These are phyloP conservation scores for Tachuris rubrigastra DNA, from an alignment of 2,113 vertebrate species.

Conservation along the genomic window DNA sequence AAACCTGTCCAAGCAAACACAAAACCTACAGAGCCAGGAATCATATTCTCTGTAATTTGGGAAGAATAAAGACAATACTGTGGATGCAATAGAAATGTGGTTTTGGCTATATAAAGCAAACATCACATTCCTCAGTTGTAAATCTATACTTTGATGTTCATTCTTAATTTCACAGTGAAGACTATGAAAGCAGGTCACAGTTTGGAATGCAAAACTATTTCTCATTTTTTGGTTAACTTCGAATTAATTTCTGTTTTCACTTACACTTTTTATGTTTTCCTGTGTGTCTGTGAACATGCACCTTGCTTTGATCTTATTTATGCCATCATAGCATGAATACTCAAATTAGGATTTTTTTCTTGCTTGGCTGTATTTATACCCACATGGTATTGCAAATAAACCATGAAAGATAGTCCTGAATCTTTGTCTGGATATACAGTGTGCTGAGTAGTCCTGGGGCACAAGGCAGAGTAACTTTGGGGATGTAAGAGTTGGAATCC, in stretches of 20 bases:
- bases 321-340: not conserved
- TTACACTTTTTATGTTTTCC: not conserved
- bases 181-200: not conserved
- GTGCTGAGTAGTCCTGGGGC: not conserved
- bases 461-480: not conserved
- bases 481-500: not conserved
- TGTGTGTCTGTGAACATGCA: not conserved
- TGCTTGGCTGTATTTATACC: fast-evolving
- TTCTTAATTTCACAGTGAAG: not conserved
- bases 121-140: not conserved
- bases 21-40: not conserved
- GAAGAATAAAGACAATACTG: not conserved
- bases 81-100: not conserved
- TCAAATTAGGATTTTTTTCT: not conserved
- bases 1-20: not conserved
- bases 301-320: not conserved
- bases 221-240: not conserved
- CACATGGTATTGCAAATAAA: not conserved
- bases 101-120: not conserved
- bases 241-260: not conserved
- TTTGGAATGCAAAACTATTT: not conserved
- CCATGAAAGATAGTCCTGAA: not conserved
- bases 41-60: not conserved
- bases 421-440: not conserved
- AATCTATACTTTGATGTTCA: not conserved